A percentile compares a stretch with the other conserved stretches of the same genome.
phyloP scores from a whole-genome alignment of 1,140 invertebrate species.

The Drosophila gunungcola region DNA sequence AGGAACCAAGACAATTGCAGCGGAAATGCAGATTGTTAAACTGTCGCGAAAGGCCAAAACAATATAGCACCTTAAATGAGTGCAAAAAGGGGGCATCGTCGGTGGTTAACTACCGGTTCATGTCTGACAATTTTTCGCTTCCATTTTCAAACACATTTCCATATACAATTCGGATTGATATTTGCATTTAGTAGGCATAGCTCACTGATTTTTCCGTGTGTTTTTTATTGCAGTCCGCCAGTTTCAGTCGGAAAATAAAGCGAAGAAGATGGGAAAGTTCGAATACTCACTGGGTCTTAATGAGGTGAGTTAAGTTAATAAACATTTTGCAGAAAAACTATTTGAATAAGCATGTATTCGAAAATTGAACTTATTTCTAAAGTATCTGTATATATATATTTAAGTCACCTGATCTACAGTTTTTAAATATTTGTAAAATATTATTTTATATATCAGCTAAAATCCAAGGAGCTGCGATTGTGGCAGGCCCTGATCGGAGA shows the following conservation, averaged over 20 bases:
- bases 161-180: constrained; percentile 28
- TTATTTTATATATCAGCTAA: constrained; percentile 78
- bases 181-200: constrained; percentile 13
- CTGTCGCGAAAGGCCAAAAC: constrained; percentile 27
- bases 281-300: constrained; percentile 88
- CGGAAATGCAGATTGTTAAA: constrained; percentile 23
- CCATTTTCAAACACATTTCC: constrained; percentile 18
- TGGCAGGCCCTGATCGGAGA: constrained; percentile 92
- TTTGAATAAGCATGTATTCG: too few species aligned
- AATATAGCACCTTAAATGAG: constrained; percentile 34
- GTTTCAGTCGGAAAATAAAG: constrained; percentile 24
- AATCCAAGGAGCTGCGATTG: constrained; percentile 86
- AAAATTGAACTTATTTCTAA: too few species aligned
- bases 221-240: constrained; percentile 40
- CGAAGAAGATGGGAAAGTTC: constrained; percentile 85
- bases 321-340: too few species aligned
- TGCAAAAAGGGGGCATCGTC: constrained; percentile 16
- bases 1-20: constrained; percentile 9
- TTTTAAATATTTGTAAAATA: too few species aligned
- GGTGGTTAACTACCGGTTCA: constrained; percentile 18
- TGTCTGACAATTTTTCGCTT: constrained; percentile 51
- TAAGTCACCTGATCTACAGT: too few species aligned
- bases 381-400: too few species aligned
- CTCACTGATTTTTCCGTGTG: constrained; percentile 9
- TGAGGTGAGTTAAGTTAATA: constrained; percentile 81